Evolutionary conservation across 1,140 invertebrate species (phyloP).

Genomic region (Lordiphosa mommai): DNA sequence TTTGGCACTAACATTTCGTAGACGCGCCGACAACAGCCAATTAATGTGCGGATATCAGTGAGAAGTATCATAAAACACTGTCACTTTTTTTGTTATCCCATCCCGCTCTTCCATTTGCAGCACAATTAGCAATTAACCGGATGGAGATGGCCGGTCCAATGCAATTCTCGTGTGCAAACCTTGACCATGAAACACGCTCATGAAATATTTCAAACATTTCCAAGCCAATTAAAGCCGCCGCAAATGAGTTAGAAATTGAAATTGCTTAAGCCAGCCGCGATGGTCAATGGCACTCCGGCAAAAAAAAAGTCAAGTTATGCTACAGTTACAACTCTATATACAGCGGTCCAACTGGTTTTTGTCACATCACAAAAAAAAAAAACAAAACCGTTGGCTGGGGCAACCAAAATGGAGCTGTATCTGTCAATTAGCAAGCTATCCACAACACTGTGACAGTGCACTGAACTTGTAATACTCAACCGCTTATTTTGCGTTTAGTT

Average conservation of each 20-base stretch:
- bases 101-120: constrained; percentile 20
- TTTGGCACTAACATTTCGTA: neutral
- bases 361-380: too few relatives aligned
- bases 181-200: constrained; percentile 64
- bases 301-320: constrained; percentile 25
- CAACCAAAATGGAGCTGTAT: constrained; percentile 56
- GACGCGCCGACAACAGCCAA: constrained; percentile 36
- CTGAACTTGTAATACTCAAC: constrained; percentile 57
- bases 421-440: constrained; percentile 52
- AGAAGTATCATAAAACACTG: constrained; percentile 60
- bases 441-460: constrained; percentile 42
- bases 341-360: constrained; percentile 43
- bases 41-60: constrained; percentile 60
- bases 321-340: constrained; percentile 46
- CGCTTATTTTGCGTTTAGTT: constrained; percentile 12
- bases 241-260: constrained; percentile 69
- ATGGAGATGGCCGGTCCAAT: constrained; percentile 9
- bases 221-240: constrained; percentile 53
- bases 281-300: constrained; percentile 64
- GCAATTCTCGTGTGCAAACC: constrained; percentile 57
- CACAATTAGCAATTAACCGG: constrained; percentile 10
- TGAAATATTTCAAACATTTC: constrained; percentile 49
- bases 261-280: constrained; percentile 35
- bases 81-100: constrained; percentile 49
- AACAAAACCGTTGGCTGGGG: constrained; percentile 38